Evolutionary conservation across 2,113 vertebrate species (phyloP).

Genomic region (Gobiocypris rarus): DNA sequence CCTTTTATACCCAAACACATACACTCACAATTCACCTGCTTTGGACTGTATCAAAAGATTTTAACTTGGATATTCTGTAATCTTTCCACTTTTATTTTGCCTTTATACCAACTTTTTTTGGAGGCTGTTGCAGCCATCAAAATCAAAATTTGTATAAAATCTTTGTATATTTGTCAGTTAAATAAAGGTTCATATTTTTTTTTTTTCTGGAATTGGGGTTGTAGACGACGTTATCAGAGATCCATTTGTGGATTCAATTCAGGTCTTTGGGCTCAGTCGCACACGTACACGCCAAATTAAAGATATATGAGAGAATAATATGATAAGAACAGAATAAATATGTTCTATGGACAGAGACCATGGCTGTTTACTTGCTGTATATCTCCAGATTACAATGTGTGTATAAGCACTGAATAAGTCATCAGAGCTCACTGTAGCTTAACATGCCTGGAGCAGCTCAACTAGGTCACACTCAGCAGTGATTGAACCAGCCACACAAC

Average conservation of each 20-base stretch:
- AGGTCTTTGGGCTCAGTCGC: not conserved
- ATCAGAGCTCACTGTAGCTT: constrained; percentile 15
- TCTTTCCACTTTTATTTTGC: no score
- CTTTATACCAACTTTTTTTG: no score
- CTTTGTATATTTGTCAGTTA: no score
- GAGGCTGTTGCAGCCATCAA: no score
- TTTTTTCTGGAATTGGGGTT: no score
- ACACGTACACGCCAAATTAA: not conserved
- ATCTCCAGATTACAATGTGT: constrained; percentile 15
- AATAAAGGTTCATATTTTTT: no score
- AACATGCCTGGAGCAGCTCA: constrained; percentile 21
- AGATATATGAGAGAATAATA: not conserved
- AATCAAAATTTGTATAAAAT: no score
- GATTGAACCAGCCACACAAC: not conserved
- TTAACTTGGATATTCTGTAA: no score
- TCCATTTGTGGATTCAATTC: not conserved
- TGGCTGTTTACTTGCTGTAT: not conserved
- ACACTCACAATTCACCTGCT: no score
- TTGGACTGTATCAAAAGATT: no score
- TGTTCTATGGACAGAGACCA: not conserved
- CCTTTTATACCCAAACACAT: no score
- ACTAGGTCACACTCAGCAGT: constrained; percentile 26
- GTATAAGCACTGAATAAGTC: not conserved
- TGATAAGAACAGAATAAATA: not conserved
- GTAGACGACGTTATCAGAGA: not conserved